These are phyloP conservation scores for Corella eumyota DNA, from an alignment of 23 tunicate genomes.

Conservation along the genomic window DNA sequence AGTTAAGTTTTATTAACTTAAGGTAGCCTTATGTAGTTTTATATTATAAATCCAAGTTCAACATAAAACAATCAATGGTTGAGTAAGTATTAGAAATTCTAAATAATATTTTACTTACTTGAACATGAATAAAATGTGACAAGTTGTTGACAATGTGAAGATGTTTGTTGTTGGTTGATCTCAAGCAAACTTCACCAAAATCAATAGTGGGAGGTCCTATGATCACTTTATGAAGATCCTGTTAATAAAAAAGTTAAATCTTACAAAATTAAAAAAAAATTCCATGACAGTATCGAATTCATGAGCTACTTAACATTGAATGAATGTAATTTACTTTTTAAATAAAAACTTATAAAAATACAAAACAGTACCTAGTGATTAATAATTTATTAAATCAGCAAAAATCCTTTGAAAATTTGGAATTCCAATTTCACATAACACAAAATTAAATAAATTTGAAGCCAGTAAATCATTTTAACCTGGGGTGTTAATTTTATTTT, in stretches of 20 bases:
- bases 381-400: no score
- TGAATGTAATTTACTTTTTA: neutral
- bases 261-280: no score
- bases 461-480: slow-evolving; percentile 10
- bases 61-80: no score
- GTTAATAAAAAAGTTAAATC: neutral
- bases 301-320: no score
- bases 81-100: no score
- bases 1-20: no score
- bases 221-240: slow-evolving; percentile 85
- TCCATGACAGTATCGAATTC: no score
- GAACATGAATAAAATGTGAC: slow-evolving; percentile 64
- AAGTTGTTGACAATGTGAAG: slow-evolving; percentile 78
- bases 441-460: neutral
- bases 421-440: neutral
- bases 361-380: no score
- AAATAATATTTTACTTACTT: slow-evolving; percentile 16
- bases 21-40: no score
- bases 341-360: neutral
- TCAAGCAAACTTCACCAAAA: slow-evolving; percentile 68
- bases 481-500: slow-evolving; percentile 48
- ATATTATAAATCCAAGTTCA: no score
- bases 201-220: slow-evolving; percentile 90
- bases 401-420: no score
- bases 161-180: slow-evolving; percentile 77